Conservation (phyloP, 2,797 vertebrate genomes). For the Ptychobarbus kaznakovi region DNA sequence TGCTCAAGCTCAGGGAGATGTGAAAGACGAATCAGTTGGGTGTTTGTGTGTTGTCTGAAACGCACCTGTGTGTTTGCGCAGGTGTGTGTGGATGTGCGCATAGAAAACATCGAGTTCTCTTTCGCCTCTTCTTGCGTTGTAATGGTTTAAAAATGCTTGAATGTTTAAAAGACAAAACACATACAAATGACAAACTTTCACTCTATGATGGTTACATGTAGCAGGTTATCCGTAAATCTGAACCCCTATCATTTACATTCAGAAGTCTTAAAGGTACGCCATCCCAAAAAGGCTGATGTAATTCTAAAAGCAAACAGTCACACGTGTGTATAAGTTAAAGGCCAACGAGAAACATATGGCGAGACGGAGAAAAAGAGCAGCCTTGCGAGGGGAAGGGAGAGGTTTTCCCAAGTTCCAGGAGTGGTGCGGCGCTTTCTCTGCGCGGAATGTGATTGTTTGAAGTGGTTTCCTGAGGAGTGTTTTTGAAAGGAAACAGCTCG, state of each 20-base stretch:
- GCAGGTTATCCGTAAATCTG: not conserved
- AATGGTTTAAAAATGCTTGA: no score
- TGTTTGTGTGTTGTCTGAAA: not conserved
- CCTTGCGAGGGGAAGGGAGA: constrained; percentile 65
- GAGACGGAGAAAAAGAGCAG: constrained; percentile 26
- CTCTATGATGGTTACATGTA: no score
- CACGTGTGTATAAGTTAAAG: not conserved
- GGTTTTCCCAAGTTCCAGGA: constrained; percentile 68
- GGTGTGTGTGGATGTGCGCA: no score
- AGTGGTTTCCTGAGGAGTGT: constrained; percentile 70
- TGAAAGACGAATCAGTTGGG: not conserved
- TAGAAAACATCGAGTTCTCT: no score
- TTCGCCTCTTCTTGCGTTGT: no score
- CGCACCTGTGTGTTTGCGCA: no score
- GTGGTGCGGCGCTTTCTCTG: constrained; percentile 64
- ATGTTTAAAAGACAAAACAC: no score
- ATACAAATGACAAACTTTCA: no score
- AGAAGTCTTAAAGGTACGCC: not conserved
- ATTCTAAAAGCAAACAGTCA: not conserved
- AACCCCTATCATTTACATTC: not conserved
- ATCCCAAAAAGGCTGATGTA: not conserved
- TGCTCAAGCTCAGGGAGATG: not conserved
- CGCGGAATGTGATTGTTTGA: constrained; percentile 69
- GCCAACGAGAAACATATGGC: not conserved
- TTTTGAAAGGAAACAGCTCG: constrained; percentile 66